Percentiles rank a stretch among this genome's conserved stretches.
These are phyloP conservation scores for Odontomyia ornata DNA, from an alignment of 2,888 invertebrate genomes.

Conservation along the genomic window DNA sequence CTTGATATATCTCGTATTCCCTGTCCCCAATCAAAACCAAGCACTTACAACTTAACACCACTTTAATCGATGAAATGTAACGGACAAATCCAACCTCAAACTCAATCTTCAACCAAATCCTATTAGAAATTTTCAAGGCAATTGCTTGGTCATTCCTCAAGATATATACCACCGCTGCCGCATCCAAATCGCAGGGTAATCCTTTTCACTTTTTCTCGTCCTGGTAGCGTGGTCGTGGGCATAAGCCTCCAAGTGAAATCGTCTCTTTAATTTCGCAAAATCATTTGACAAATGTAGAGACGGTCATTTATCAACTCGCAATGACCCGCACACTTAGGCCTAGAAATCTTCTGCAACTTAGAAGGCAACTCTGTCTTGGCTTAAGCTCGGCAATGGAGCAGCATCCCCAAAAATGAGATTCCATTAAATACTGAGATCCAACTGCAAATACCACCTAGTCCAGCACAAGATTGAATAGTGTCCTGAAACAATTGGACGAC, in stretches of 20 bases:
- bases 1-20: too few relatives aligned
- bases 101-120: slow-evolving; percentile 23
- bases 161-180: not conserved
- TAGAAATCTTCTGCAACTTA: not conserved
- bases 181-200: slow-evolving; percentile 19
- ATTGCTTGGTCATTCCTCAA: not conserved
- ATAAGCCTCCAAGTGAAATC: slow-evolving; percentile 21
- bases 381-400: not conserved
- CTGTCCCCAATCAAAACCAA: slow-evolving; percentile 27
- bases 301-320: slow-evolving; percentile 38
- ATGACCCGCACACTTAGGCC: slow-evolving; percentile 16
- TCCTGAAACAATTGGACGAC: slow-evolving; percentile 4
- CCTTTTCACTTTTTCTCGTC: slow-evolving; percentile 10
- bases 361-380: not conserved
- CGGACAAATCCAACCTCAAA: slow-evolving; percentile 10
- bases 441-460: slow-evolving; percentile 6
- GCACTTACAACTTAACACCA: slow-evolving; percentile 17
- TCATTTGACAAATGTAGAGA: slow-evolving; percentile 41
- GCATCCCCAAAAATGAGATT: slow-evolving; percentile 9
- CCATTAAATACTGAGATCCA: slow-evolving; percentile 15
- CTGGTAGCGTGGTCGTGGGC: not conserved
- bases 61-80: slow-evolving; percentile 16
- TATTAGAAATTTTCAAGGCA: slow-evolving; percentile 21
- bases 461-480: not conserved
- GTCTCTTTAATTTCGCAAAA: slow-evolving; percentile 33